These are phyloP conservation scores for Cephus rjabovi DNA, from an alignment of 2,888 invertebrate genomes.

Conservation along the genomic window DNA sequence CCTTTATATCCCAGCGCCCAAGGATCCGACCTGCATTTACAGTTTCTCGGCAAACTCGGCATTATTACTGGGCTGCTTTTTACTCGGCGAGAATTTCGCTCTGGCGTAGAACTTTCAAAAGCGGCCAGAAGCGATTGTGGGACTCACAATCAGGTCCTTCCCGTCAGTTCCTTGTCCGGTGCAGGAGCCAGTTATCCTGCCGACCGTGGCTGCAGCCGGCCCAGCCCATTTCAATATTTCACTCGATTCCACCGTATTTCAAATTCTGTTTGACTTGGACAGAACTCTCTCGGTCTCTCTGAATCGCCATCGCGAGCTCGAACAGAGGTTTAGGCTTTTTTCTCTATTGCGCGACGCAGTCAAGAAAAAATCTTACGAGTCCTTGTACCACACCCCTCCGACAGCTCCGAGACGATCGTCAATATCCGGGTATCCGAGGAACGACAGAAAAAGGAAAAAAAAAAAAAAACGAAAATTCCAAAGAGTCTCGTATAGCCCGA, in stretches of 20 bases:
- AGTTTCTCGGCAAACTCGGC: background rate
- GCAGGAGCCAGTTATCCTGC: background rate
- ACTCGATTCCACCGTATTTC: background rate
- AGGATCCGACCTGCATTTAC: background rate
- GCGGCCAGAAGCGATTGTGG: background rate
- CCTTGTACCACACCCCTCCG: background rate
- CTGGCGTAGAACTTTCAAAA: background rate
- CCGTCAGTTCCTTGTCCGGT: background rate
- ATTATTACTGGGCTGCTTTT: background rate
- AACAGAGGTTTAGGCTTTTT: background rate
- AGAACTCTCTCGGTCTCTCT: background rate
- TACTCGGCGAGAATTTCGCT: background rate
- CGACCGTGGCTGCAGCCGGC: background rate
- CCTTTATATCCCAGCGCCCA: background rate
- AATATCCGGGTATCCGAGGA: background rate
- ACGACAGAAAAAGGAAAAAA: background rate
- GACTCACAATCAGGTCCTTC: background rate
- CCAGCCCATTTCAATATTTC: background rate
- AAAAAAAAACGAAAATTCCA: background rate
- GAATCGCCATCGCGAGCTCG: background rate
- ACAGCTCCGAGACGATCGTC: background rate
- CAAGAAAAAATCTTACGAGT: background rate
- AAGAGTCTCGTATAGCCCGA: background rate
- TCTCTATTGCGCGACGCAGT: background rate
- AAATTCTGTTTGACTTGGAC: constrained; percentile 13